Evolutionary conservation across 2,113 vertebrate species (phyloP).

Genomic region (Hemiscyllium ocellatum): DNA sequence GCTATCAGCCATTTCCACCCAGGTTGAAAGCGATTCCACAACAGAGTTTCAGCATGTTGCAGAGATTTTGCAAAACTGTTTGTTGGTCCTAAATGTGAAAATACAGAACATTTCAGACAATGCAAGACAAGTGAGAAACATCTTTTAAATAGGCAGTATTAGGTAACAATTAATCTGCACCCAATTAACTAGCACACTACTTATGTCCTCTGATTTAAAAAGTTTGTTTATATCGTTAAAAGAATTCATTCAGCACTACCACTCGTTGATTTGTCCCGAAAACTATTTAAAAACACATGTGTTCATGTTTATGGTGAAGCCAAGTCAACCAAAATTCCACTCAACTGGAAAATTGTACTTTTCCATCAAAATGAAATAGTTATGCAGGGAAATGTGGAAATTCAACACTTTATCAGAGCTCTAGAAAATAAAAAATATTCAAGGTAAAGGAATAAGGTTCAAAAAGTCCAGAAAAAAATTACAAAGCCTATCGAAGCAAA

Average conservation of each 20-base stretch:
- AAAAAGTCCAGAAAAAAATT: neutral
- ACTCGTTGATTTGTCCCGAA: neutral
- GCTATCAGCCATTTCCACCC: slow-evolving; percentile 49
- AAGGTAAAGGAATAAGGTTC: neutral
- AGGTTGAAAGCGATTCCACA: slow-evolving; percentile 48
- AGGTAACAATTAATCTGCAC: neutral
- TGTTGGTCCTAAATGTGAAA: slow-evolving; percentile 46
- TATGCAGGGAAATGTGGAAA: neutral
- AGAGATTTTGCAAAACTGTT: slow-evolving; percentile 48
- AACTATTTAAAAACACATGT: neutral
- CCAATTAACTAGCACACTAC: neutral
- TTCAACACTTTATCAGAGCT: neutral
- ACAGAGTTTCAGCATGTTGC: slow-evolving; percentile 50
- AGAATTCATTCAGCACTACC: neutral
- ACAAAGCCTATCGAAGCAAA: neutral
- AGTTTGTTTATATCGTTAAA: neutral
- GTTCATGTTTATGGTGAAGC: neutral
- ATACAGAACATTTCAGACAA: neutral
- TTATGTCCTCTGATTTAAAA: neutral
- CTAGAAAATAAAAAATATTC: neutral
- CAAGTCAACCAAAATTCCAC: neutral
- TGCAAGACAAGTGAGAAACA: neutral
- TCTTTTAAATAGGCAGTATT: neutral
- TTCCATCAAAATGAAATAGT: neutral
- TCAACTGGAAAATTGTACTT: neutral